phyloP scores from a whole-genome alignment of 2,113 vertebrate genomes.

The Butastur rufipennis region DNA sequence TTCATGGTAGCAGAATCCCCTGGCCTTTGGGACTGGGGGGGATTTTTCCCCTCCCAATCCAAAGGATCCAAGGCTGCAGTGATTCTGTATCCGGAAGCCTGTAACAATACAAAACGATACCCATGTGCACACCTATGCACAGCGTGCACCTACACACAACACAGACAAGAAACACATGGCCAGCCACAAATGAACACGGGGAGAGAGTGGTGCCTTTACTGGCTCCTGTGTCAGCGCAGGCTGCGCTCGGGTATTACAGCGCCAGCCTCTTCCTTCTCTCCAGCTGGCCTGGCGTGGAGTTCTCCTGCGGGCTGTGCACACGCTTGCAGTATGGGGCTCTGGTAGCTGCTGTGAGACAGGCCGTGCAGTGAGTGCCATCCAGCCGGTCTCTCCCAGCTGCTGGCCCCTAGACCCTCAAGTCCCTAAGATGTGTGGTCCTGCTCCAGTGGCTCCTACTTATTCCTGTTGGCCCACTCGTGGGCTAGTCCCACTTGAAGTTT shows the following conservation, averaged over 20 bases:
- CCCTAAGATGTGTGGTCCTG: not conserved
- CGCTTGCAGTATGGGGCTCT: not conserved
- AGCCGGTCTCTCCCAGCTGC: not conserved
- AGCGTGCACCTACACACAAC: not conserved
- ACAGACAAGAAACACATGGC: not conserved
- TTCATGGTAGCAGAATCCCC: not conserved
- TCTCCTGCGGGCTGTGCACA: not conserved
- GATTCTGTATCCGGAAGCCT: not conserved
- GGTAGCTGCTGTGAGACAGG: not conserved
- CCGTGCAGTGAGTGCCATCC: not conserved
- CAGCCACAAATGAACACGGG: not conserved
- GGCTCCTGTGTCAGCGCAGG: not conserved
- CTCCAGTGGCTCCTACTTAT: not conserved
- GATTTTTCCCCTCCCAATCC: not conserved
- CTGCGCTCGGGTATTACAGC: accelerated
- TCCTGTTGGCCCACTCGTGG: not conserved
- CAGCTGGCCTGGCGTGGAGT: not conserved
- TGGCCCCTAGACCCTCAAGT: not conserved
- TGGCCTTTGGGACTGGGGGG: not conserved
- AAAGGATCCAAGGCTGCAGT: not conserved
- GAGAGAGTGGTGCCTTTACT: not conserved
- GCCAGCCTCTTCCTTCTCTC: not conserved
- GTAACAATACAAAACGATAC: not conserved
- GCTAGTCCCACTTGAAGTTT: not conserved
- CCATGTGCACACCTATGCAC: not conserved